Percentiles rank a stretch among this genome's conserved stretches.
These are phyloP conservation scores for Philypnodon macrostomus DNA, from an alignment of 2,797 vertebrate species.

Conservation along the genomic window DNA sequence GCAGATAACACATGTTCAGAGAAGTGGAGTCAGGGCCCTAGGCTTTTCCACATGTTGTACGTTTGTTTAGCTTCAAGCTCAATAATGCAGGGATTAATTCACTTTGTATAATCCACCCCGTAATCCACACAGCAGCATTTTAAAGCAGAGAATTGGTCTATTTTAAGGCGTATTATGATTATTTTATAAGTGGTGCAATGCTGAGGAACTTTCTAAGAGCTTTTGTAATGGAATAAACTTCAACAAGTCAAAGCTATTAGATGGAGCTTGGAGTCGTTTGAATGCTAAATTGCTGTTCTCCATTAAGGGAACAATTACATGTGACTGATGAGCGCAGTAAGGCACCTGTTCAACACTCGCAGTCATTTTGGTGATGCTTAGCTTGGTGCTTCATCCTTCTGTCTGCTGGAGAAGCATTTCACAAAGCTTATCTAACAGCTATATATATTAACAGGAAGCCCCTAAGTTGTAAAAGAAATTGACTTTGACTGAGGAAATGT, in stretches of 20 bases:
- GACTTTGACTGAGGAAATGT: no score
- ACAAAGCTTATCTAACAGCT: not conserved
- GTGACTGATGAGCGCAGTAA: slow-evolving; percentile 35
- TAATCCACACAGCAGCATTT: slow-evolving; percentile 17
- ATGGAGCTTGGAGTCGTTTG: slow-evolving; percentile 6
- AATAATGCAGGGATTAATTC: slow-evolving; percentile 4
- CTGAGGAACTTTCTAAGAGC: slow-evolving; percentile 6
- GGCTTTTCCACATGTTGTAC: slow-evolving; percentile 11
- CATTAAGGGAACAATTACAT: slow-evolving; percentile 27
- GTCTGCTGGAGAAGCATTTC: slow-evolving; percentile 14
- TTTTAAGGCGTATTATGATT: slow-evolving; percentile 8
- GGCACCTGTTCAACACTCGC: slow-evolving; percentile 17
- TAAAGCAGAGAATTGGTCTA: slow-evolving; percentile 2
- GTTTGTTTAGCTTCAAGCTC: slow-evolving; percentile 10
- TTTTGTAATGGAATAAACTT: slow-evolving; percentile 11
- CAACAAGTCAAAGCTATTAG: slow-evolving; percentile 4
- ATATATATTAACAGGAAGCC: no score
- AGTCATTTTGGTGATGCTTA: slow-evolving; percentile 24
- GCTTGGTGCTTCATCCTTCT: slow-evolving; percentile 4
- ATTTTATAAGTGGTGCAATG: not conserved
- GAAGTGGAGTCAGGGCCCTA: not conserved
- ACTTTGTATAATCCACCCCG: slow-evolving; percentile 17
- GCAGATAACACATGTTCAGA: slow-evolving; percentile 5
- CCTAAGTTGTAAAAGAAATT: no score
- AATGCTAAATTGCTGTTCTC: slow-evolving; percentile 25